These are phyloP conservation scores for Trididemnum clinides DNA, from an alignment of 23 tunicate genomes.

Conservation along the genomic window DNA sequence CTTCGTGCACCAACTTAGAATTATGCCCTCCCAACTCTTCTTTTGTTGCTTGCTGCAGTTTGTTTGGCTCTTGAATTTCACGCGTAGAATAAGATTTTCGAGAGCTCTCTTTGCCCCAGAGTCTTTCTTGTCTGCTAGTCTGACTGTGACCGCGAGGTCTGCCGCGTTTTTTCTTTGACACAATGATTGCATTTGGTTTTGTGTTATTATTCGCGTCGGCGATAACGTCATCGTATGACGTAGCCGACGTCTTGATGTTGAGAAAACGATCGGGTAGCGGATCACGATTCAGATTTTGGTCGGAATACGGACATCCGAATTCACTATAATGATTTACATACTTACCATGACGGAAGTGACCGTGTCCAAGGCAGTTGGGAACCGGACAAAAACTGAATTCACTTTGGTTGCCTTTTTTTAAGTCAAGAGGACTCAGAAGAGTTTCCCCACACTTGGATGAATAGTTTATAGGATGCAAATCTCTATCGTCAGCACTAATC, in stretches of 20 bases:
- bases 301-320: constrained; percentile 83
- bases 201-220: constrained; percentile 1
- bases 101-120: neutral
- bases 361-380: constrained; percentile 65
- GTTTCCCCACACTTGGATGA: constrained; percentile 36
- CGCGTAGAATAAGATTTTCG: neutral
- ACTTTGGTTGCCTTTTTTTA: neutral
- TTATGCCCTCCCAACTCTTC: neutral
- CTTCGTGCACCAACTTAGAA: neutral
- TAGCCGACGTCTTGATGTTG: neutral
- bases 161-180: neutral
- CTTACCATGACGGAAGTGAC: constrained; percentile 54
- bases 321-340: constrained; percentile 70
- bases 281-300: constrained; percentile 52
- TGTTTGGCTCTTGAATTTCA: neutral
- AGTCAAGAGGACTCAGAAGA: constrained; percentile 40
- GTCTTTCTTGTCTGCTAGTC: neutral
- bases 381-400: constrained; percentile 55
- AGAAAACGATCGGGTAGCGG: constrained; percentile 27
- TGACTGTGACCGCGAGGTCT: neutral
- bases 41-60: neutral
- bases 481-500: constrained; percentile 62
- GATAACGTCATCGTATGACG: neutral
- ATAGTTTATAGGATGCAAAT: constrained; percentile 74
- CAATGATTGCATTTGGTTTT: neutral